phyloP scores from a whole-genome alignment of 2,113 vertebrate species.

The Chinchilla lanigera region DNA sequence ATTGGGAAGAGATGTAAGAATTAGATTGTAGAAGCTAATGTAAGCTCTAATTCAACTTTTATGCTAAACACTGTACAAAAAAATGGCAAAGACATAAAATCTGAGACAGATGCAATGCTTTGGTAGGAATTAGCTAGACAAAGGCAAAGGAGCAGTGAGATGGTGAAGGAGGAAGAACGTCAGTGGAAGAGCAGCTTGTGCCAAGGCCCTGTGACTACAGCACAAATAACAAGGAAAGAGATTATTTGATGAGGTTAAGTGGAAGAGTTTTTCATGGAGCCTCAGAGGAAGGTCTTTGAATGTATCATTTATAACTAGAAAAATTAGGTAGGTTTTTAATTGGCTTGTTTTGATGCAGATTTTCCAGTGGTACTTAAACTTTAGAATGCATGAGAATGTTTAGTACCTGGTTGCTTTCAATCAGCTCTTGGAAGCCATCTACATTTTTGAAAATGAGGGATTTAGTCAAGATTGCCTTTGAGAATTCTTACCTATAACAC shows the following conservation, averaged over 20 bases:
- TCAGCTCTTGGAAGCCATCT: neutral
- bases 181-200: neutral
- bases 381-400: neutral
- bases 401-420: neutral
- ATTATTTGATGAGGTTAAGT: neutral
- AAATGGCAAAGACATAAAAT: neutral
- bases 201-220: neutral
- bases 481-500: neutral
- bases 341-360: neutral
- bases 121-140: neutral
- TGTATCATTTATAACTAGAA: neutral
- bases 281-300: neutral
- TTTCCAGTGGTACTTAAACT: neutral
- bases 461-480: neutral
- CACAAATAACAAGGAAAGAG: neutral
- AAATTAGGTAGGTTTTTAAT: neutral
- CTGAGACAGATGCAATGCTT: neutral
- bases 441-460: neutral
- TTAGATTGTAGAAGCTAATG: neutral
- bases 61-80: neutral
- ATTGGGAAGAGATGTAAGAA: neutral
- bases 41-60: neutral
- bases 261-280: neutral
- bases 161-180: neutral
- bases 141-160: neutral